Base-by-base conservation (phyloP, 1,140 invertebrate species). In the Subanguina moxae region DNA sequence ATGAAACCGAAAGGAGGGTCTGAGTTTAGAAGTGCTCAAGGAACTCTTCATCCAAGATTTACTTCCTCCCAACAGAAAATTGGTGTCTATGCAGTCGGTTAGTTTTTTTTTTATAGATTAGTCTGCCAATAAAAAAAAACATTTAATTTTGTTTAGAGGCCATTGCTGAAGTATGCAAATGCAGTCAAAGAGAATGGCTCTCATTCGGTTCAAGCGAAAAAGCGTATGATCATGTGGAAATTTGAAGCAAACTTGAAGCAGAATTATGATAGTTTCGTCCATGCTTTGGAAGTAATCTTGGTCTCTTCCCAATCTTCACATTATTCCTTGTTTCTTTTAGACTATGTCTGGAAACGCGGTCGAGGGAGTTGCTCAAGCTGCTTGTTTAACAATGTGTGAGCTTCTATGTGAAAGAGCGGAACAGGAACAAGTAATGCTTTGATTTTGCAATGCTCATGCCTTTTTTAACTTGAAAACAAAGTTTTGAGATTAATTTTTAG, bases 161-260 rank as follows among this genome's bases (percentile, higher is more conserved):
- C 86, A 0, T 78, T 88, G 1, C 48, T 67, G 8, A 61, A 72
- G 64, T 23, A 42, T 86, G 8, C 64, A 69, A 67, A 57, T 78
- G 42, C 32, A 83, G 11, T 68, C 82, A 61, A 70, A 83, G 62
- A 63, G 15, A 64, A n/a, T 65, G 78, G 82, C 17, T 57, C 82
- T 62, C 84, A 86, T 64, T 77, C 77, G 56, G 78, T 83, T 27
- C 76, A 78, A 1, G 78, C 84, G 46, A 84, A 87, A 42, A 84
- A 82, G 68, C 75, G 82, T 27, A 77, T 89, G 1, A 68, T 88
- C 1, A 70, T 85, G n/a, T 89, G 84, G 85, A 88, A 89, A 74
- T 94, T 89, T 86, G 93, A 95, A 84, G 88, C 90, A 78, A 87
- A 90, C 74, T 82, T 96, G 7, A 91, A 91, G 81, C 85, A 88